These are phyloP conservation scores for Hirtodrosophila histrioides DNA, from an alignment of 2,888 invertebrate genomes.

Conservation along the genomic window DNA sequence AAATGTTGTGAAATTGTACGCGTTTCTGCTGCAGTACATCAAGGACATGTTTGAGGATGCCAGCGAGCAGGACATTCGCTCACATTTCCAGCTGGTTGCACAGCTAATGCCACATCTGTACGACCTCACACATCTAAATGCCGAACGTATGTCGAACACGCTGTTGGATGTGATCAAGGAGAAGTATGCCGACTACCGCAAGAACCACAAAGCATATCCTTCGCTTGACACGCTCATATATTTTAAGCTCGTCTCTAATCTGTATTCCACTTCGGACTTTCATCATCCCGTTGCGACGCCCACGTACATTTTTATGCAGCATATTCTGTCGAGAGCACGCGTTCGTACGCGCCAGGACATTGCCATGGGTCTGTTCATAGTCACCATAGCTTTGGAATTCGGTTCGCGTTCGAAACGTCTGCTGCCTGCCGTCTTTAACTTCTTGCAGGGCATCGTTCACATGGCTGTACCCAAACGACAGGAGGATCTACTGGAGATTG, in stretches of 20 bases:
- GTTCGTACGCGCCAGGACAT: constrained; percentile 89
- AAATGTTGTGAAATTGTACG: constrained; percentile 89
- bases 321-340: constrained; percentile 89
- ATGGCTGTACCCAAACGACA: constrained; percentile 88
- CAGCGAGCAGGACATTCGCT: constrained; percentile 83
- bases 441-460: constrained; percentile 90
- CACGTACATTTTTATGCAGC: constrained; percentile 91
- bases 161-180: constrained; percentile 89
- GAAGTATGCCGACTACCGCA: constrained; percentile 88
- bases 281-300: constrained; percentile 95
- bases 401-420: constrained; percentile 91
- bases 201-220: constrained; percentile 87
- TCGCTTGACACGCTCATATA: constrained; percentile 90
- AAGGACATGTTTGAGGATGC: constrained; percentile 87
- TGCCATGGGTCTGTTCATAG: constrained; percentile 91
- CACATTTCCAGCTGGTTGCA: constrained; percentile 87
- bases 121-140: constrained; percentile 90
- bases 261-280: constrained; percentile 96
- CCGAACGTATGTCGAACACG: constrained; percentile 88
- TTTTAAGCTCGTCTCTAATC: constrained; percentile 90
- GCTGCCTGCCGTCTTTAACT: constrained; percentile 92
- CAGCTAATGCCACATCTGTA: constrained; percentile 86
- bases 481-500: constrained; percentile 87
- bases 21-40: constrained; percentile 90
- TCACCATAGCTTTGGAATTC: constrained; percentile 91